Evolutionary conservation across 1,140 invertebrate genomes (phyloP).

Genomic region (Magallana ariakensis): DNA sequence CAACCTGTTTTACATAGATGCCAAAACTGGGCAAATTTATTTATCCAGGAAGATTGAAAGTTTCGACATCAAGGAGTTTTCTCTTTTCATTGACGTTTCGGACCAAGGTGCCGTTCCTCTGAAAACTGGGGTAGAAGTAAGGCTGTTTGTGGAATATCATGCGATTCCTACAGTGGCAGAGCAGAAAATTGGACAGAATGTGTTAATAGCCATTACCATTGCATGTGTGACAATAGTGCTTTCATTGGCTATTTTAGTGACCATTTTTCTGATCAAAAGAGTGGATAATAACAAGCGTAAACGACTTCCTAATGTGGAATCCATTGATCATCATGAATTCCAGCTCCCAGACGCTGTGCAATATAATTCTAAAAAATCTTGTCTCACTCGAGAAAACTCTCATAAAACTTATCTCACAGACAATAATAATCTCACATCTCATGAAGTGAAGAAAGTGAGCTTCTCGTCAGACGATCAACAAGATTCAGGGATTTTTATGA

Average conservation of each 20-base stretch:
- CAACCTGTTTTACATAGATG: constrained; percentile 55
- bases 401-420: constrained; percentile 46
- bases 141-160: constrained; percentile 29
- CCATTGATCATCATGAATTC: constrained; percentile 48
- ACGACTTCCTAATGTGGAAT: constrained; percentile 30
- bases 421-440: constrained; percentile 45
- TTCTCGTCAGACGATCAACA: constrained; percentile 58
- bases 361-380: constrained; percentile 54
- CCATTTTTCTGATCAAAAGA: constrained; percentile 56
- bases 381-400: constrained; percentile 47
- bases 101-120: constrained; percentile 44
- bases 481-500: constrained; percentile 61
- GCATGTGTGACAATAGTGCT: constrained; percentile 58
- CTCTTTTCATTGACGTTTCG: constrained; percentile 49
- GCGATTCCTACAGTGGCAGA: constrained; percentile 6
- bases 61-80: constrained; percentile 56
- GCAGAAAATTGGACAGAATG: constrained; percentile 57
- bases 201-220: constrained; percentile 56
- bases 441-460: constrained; percentile 54
- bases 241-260: constrained; percentile 57
- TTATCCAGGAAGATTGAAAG: constrained; percentile 46
- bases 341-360: constrained; percentile 55
- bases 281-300: constrained; percentile 45
- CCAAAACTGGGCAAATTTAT: constrained; percentile 46
- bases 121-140: constrained; percentile 32